Conservation (phyloP, 2,888 invertebrate species). For the Venustoraphidia nigricollis region DNA sequence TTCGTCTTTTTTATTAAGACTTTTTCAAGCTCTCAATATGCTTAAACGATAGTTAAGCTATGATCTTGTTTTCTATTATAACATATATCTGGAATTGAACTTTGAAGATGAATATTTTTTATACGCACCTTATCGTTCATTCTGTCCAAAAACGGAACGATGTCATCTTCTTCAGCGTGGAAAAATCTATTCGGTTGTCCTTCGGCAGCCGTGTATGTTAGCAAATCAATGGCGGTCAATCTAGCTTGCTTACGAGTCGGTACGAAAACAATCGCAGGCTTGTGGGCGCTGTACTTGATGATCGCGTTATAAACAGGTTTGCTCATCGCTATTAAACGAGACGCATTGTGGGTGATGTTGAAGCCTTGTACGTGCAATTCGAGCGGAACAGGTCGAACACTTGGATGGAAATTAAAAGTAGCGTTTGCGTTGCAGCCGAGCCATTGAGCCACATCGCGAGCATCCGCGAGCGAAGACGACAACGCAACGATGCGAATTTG, state of each 20-base stretch:
- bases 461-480: constrained; percentile 86
- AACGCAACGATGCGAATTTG: constrained; percentile 88
- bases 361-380: constrained; percentile 95
- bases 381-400: constrained; percentile 85
- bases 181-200: constrained; percentile 76
- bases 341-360: constrained; percentile 94
- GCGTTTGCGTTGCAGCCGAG: constrained; percentile 84
- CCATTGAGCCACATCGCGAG: constrained; percentile 92
- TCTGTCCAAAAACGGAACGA: constrained; percentile 75
- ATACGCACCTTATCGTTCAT: constrained; percentile 64
- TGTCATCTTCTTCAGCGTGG: constrained; percentile 72
- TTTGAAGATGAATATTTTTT: not conserved
- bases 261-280: constrained; percentile 81
- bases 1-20: too few species aligned
- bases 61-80: too few species aligned
- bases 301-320: constrained; percentile 95
- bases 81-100: too few species aligned
- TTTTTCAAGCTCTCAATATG: too few species aligned
- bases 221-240: constrained; percentile 87
- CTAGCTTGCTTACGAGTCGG: constrained; percentile 82
- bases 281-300: constrained; percentile 62
- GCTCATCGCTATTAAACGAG: constrained; percentile 92
- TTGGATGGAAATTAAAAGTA: constrained; percentile 98
- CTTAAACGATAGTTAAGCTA: too few species aligned
- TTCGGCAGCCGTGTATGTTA: constrained; percentile 88